phyloP scores from a whole-genome alignment of 2,888 invertebrate species.

The Blastobasis adustella region DNA sequence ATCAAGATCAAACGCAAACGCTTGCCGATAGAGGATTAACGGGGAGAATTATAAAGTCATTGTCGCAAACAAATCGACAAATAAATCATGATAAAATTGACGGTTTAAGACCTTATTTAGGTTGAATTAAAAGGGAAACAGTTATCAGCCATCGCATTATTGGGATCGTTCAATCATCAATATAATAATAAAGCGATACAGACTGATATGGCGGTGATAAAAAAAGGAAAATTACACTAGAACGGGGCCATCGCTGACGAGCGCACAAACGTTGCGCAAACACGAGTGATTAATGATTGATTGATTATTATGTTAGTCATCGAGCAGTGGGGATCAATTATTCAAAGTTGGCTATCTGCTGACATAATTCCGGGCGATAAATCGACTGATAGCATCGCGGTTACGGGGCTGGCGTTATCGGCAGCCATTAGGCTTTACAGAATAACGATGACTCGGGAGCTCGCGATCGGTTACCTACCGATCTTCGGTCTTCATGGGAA shows the following conservation, averaged over 20 bases:
- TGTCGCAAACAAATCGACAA: constrained; percentile 8
- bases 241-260: constrained; percentile 31
- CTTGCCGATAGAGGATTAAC: constrained; percentile 5
- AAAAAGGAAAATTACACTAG: constrained; percentile 39
- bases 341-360: constrained; percentile 47
- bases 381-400: constrained; percentile 23
- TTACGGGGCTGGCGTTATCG: not conserved
- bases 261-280: constrained; percentile 39
- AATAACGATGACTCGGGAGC: not conserved
- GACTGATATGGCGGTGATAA: constrained; percentile 32
- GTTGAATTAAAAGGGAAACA: constrained; percentile 32
- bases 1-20: constrained; percentile 16
- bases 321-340: constrained; percentile 45
- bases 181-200: constrained; percentile 29
- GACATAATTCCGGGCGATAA: constrained; percentile 52
- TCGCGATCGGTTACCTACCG: too few species aligned
- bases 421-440: not conserved
- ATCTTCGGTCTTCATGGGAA: too few species aligned
- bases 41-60: constrained; percentile 20
- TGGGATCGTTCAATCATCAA: constrained; percentile 33
- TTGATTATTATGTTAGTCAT: constrained; percentile 45
- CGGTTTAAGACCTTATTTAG: constrained; percentile 27
- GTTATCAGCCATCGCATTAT: constrained; percentile 30
- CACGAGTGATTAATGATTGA: constrained; percentile 57
- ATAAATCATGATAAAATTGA: constrained; percentile 25